Evolutionary conservation across 92 coral and sea anemone species (phyloP), one percentile per base, ranked within the genome.

Genomic region (Umimayanthus kanabou): DNA sequence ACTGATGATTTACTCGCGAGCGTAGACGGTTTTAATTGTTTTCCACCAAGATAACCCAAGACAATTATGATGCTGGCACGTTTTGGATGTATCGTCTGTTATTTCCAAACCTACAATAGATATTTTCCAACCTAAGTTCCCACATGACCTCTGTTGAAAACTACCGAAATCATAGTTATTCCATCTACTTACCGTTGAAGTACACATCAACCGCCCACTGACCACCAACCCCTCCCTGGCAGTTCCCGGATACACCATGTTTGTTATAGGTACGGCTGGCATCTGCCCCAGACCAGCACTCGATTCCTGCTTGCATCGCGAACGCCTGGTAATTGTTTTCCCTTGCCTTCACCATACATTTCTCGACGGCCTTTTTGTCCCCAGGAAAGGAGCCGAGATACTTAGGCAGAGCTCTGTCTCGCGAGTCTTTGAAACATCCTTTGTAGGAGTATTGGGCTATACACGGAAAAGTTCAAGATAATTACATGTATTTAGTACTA

Each of bases 211-310:
- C 65, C 6, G 87, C 77, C 87, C 87, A 83, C 1, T 25, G 29
- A 23, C 87, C 87, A 18, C 87, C 87, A 29, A 50, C 40, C 78
- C 87, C 87, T 83, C 43, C 87, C 78, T 83, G 70, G 77, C 87
- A 83, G 2, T 45, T 25, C 11, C 26, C 33, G 29, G 77, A 83
- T 3, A 28, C 43, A 45, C 79, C 79, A 22, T 83, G 87, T 42
- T 47, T 83, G 61, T 67, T 83, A 16, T 83, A 83, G 33, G 87
- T 70, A 18, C 65, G 43, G 43, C 26, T 45, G 0, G 87, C 87
- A 23, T 53, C 4, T 8, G 87, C 61, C 45, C 87, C 87, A 83
- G 87, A 83, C 87, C 87, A 83, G 26, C 87, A 71, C 87, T 83
- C 87, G 20, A 26, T 29, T 23, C 61, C 76, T 69, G 87, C 87